Evolutionary conservation across 1,140 invertebrate species (phyloP).

Genomic region (Drosophila parvula): DNA sequence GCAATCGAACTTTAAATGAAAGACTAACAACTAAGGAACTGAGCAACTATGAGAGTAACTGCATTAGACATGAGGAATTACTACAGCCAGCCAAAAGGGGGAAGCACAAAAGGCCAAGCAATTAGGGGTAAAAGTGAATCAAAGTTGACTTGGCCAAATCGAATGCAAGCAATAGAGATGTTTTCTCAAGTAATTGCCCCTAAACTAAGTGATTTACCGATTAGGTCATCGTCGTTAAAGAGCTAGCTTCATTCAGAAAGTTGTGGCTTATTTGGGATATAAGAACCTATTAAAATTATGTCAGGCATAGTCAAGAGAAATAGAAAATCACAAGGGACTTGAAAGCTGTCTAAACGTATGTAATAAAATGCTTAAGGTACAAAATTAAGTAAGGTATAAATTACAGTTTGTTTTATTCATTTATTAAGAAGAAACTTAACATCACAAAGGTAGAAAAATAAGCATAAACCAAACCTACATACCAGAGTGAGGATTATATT

Average conservation of each 20-base stretch:
- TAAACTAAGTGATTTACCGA: slow-evolving; percentile 18
- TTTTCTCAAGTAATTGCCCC: slow-evolving; percentile 27
- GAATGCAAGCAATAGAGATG: slow-evolving; percentile 11
- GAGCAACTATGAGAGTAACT: slow-evolving; percentile 30
- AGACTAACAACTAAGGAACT: slow-evolving; percentile 39
- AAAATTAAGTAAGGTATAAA: too few relatives aligned
- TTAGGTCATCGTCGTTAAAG: background rate
- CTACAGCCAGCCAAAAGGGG: background rate
- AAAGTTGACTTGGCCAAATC: slow-evolving; percentile 20
- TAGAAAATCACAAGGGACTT: too few relatives aligned
- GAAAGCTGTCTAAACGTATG: too few relatives aligned
- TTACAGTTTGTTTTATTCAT: too few relatives aligned
- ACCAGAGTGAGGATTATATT: too few relatives aligned
- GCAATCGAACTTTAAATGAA: slow-evolving; percentile 66
- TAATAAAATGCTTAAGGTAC: too few relatives aligned
- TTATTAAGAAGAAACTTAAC: too few relatives aligned
- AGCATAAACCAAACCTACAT: too few relatives aligned
- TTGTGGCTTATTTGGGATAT: background rate
- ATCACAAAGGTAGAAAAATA: too few relatives aligned
- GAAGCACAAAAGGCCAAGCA: slow-evolving; percentile 17
- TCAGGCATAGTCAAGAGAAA: too few relatives aligned
- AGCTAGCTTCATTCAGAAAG: background rate
- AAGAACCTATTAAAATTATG: background rate
- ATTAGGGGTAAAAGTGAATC: slow-evolving; percentile 23
- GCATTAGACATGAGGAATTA: slow-evolving; percentile 36